Conservation (phyloP, 1,140 invertebrate genomes). For the Onthophagus taurus region DNA sequence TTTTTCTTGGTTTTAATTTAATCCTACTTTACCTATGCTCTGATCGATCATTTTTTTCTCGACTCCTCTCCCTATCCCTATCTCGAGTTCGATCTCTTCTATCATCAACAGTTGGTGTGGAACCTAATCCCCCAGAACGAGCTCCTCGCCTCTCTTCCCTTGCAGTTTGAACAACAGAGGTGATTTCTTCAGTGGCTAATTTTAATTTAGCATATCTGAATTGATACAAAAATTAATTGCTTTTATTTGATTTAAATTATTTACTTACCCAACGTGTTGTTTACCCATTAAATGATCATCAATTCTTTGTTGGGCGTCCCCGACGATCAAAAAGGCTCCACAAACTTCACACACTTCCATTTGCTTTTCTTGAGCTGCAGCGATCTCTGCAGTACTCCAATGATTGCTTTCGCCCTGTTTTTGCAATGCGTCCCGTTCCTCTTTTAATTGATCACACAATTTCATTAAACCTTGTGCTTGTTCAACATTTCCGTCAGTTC, state of each 20-base stretch:
- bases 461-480: constrained; percentile 94
- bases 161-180: constrained; percentile 27
- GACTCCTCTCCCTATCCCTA: constrained; percentile 2
- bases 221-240: constrained; percentile 14
- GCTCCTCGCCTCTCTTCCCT: constrained; percentile 27
- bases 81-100: constrained; percentile 10
- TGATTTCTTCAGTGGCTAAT: constrained; percentile 53
- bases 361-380: constrained; percentile 84
- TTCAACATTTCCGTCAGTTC: constrained; percentile 92
- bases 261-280: constrained; percentile 85
- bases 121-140: constrained; percentile 16
- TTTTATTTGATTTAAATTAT: constrained; percentile 8
- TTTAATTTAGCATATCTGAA: constrained; percentile 51
- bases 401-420: constrained; percentile 69
- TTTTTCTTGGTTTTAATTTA: neutral
- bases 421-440: constrained; percentile 75
- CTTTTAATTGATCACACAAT: constrained; percentile 88
- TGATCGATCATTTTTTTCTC: constrained; percentile 14
- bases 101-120: constrained; percentile 18
- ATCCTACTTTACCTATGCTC: constrained; percentile 14
- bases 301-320: constrained; percentile 94
- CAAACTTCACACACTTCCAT: constrained; percentile 99
- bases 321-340: constrained; percentile 95
- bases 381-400: constrained; percentile 61
- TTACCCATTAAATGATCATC: constrained; percentile 97